Evolutionary conservation across 92 coral and sea anemone species (phyloP).

Genomic region (Palythoa caribaeorum): DNA sequence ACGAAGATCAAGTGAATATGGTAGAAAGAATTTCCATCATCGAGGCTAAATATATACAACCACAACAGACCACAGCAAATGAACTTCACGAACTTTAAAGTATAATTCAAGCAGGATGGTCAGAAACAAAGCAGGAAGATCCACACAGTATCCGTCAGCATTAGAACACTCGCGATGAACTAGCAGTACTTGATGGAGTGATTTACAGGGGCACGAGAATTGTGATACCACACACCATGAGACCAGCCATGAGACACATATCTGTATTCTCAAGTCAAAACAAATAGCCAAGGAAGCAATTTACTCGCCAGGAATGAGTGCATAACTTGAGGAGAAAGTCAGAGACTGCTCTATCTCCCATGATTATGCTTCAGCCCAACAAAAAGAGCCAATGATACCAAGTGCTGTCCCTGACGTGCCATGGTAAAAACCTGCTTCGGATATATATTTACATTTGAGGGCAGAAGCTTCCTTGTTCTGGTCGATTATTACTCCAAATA

Average conservation of each 20-base stretch:
- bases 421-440: slow-evolving; percentile 69
- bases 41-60: not conserved
- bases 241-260: slow-evolving; percentile 59
- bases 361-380: slow-evolving; percentile 57
- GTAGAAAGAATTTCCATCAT: too few relatives aligned
- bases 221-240: slow-evolving; percentile 69
- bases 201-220: slow-evolving; percentile 57
- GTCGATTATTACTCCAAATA: slow-evolving; percentile 75
- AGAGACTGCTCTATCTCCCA: slow-evolving; percentile 56
- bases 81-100: slow-evolving; percentile 63
- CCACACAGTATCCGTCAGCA: slow-evolving; percentile 57
- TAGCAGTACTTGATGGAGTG: slow-evolving; percentile 49
- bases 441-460: slow-evolving; percentile 64
- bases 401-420: slow-evolving; percentile 63
- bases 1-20: too few relatives aligned
- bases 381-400: slow-evolving; percentile 70
- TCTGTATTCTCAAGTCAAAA: slow-evolving; percentile 65
- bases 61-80: slow-evolving; percentile 64
- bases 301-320: slow-evolving; percentile 73
- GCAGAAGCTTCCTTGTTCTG: slow-evolving; percentile 48
- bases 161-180: slow-evolving; percentile 60
- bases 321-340: slow-evolving; percentile 55
- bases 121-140: slow-evolving; percentile 55
- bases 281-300: slow-evolving; percentile 68
- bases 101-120: slow-evolving; percentile 57